These are phyloP conservation scores for Fragum sueziense DNA, from an alignment of 2,888 invertebrate genomes.

Conservation along the genomic window DNA sequence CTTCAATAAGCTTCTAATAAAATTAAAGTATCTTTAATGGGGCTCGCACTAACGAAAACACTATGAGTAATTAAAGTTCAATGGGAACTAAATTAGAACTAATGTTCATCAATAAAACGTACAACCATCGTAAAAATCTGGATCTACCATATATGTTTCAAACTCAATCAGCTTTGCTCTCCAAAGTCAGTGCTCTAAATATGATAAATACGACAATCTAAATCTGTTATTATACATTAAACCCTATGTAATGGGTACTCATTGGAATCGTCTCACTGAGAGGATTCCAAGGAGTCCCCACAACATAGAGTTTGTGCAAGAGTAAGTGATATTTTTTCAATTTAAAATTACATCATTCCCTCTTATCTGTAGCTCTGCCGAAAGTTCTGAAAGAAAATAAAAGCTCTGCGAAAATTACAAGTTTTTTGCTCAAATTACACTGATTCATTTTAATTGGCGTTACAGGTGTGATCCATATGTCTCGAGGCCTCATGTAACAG, in stretches of 20 bases:
- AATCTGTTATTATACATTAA: no score
- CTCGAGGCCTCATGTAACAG: not conserved
- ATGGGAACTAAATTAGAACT: conserved; percentile 4
- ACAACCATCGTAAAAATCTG: not conserved
- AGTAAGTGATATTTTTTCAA: no score
- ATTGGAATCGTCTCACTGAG: no score
- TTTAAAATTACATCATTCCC: no score
- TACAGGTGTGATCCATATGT: conserved; percentile 13
- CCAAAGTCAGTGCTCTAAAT: no score
- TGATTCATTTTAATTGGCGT: conserved; percentile 1
- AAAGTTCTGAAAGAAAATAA: not conserved
- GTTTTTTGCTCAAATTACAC: not conserved
- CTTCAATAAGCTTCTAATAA: not conserved
- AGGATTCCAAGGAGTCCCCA: no score
- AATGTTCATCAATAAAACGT: not conserved
- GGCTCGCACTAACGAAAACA: not conserved
- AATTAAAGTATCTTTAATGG: not conserved
- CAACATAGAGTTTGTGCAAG: no score
- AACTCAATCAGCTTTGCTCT: not conserved
- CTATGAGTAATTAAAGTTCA: conserved; percentile 11
- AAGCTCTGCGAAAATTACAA: not conserved
- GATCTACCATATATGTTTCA: conserved; percentile 14
- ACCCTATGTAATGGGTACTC: no score
- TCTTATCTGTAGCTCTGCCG: no score
- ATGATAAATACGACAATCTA: no score